Evolutionary conservation across 92 coral and sea anemone genomes (phyloP).

Genomic region (Phenganax marumi): DNA sequence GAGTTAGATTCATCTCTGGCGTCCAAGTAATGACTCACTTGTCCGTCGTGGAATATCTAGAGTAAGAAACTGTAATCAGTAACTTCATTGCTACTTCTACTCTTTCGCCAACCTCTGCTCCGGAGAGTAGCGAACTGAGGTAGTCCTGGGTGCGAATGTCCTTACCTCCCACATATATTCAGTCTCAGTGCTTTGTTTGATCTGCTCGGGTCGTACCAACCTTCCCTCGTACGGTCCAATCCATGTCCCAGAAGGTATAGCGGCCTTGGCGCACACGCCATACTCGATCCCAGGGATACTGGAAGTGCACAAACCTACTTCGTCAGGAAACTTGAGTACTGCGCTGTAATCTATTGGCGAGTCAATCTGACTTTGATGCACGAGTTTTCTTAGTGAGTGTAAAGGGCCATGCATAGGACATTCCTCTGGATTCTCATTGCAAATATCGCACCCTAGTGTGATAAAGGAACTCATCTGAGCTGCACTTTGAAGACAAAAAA

Average conservation of each 20-base stretch:
- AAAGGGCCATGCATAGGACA: conserved; percentile 99
- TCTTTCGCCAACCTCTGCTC: no score
- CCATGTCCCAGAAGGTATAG: conserved; percentile 99
- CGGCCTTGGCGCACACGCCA: conserved; percentile 93
- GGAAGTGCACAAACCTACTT: conserved; percentile 94
- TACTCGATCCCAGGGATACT: conserved; percentile 92
- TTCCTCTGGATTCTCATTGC: conserved; percentile 95
- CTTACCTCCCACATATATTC: conserved; percentile 99
- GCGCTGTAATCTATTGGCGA: conserved; percentile 91
- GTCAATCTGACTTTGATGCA: conserved; percentile 83
- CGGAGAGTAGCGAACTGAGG: not conserved
- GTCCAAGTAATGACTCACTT: conserved; percentile 96
- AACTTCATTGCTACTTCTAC: not conserved
- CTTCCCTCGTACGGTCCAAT: conserved; percentile 99
- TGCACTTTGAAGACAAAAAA: not conserved
- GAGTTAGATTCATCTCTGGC: conserved; percentile 93
- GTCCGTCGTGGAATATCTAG: conserved; percentile 97
- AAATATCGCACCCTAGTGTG: conserved; percentile 81
- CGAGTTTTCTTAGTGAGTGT: conserved; percentile 91
- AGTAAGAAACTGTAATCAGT: not conserved
- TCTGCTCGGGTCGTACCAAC: conserved; percentile 95
- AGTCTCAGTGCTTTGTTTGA: conserved; percentile 76
- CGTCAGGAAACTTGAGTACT: conserved; percentile 94
- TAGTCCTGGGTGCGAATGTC: no score
- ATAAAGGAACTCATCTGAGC: not conserved